phyloP scores from a whole-genome alignment of 1,140 invertebrate genomes.

The Mesaphorura yosii region DNA sequence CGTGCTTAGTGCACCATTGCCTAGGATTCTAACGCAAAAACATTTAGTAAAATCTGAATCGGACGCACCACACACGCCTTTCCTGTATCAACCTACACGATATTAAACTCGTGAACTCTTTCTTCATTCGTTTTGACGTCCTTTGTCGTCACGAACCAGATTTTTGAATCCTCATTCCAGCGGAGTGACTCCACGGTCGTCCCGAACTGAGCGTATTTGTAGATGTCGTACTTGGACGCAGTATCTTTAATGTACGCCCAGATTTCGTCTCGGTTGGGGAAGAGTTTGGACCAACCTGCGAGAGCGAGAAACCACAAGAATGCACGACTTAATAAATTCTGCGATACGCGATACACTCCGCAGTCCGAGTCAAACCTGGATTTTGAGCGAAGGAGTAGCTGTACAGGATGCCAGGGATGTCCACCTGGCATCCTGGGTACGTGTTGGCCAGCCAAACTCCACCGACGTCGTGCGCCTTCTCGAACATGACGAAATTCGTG shows the following conservation, averaged over 20 bases:
- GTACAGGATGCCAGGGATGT: background rate
- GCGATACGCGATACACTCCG: background rate
- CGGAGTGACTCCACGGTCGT: no score
- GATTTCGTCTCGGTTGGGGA: background rate
- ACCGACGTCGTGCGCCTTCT: conserved; percentile 3
- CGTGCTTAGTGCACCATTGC: conserved; percentile 3
- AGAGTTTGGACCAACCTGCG: conserved; percentile 3
- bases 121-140: no score
- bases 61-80: no score
- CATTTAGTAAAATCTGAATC: no score
- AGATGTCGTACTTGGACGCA: conserved; percentile 4
- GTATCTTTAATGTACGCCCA: background rate
- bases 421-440: conserved; percentile 7
- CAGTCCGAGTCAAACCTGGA: background rate
- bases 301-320: no score
- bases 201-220: no score
- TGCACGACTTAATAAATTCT: background rate
- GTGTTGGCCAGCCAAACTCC: conserved; percentile 9
- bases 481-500: background rate
- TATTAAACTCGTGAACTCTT: background rate
- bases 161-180: no score
- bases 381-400: conserved; percentile 10
- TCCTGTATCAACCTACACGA: no score
- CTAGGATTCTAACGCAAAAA: no score
- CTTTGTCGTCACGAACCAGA: no score